Percentiles rank a stretch among this genome's conserved stretches.
These are phyloP conservation scores for Chiropotes sagulatus DNA, from an alignment of 2,797 vertebrate species.

Conservation along the genomic window DNA sequence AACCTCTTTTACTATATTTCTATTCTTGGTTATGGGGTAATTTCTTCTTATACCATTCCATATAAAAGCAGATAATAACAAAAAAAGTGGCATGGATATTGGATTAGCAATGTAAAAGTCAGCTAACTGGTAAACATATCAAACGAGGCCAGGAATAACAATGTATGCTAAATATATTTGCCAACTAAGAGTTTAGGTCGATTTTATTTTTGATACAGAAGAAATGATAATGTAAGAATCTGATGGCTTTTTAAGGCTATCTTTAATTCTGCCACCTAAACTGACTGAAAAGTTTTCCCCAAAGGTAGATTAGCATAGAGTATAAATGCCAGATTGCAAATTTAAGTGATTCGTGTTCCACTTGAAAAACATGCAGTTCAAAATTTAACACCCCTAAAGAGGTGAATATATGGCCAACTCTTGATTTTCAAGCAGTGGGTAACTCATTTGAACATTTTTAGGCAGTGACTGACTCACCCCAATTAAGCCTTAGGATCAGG, in stretches of 20 bases:
- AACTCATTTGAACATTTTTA: background rate
- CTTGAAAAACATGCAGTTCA: background rate
- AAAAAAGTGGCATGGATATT: background rate
- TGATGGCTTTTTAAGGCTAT: background rate
- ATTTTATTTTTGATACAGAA: background rate
- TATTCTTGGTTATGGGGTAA: background rate
- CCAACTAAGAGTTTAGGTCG: background rate
- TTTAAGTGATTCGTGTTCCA: background rate
- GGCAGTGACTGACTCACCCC: background rate
- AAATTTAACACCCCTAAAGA: background rate
- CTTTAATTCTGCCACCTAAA: background rate
- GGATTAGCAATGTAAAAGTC: background rate
- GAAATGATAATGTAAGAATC: background rate
- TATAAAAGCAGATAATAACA: background rate
- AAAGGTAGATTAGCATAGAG: background rate
- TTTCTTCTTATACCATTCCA: background rate
- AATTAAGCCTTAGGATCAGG: background rate
- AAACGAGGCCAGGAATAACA: background rate
- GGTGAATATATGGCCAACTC: background rate
- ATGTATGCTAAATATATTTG: background rate
- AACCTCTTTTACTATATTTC: background rate
- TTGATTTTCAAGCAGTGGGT: background rate
- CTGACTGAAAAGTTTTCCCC: background rate
- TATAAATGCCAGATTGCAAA: background rate
- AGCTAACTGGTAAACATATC: background rate